A percentile compares a stretch with the other conserved stretches of the same genome.
phyloP scores from a whole-genome alignment of 2,888 invertebrate genomes.

The Pristionchus entomophagus region DNA sequence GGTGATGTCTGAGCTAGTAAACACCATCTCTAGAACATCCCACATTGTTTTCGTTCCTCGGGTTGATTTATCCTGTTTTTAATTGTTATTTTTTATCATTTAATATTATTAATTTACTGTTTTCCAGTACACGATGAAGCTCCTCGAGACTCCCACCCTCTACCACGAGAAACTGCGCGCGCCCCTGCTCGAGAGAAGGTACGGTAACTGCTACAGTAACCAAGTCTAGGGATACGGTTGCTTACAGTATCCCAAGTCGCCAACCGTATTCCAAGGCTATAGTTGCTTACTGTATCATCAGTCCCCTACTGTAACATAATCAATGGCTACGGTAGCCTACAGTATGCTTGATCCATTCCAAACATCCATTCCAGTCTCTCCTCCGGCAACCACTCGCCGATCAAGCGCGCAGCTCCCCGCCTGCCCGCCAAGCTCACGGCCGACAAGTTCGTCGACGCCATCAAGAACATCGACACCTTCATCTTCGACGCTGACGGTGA shows the following conservation, averaged over 20 bases:
- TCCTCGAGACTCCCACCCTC: constrained; percentile 34
- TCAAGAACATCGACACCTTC: too few species aligned
- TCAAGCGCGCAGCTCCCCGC: constrained; percentile 7
- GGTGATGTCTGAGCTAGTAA: too few species aligned
- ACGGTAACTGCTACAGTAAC: background rate
- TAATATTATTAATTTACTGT: background rate
- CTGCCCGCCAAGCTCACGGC: constrained; percentile 52
- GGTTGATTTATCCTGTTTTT: too few species aligned
- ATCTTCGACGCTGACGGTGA: constrained; percentile 74
- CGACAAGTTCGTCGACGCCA: constrained; percentile 56
- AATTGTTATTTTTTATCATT: background rate
- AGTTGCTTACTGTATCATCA: too few species aligned
- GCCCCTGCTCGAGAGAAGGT: constrained; percentile 44
- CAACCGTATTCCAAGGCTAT: too few species aligned
- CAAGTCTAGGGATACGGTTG: too few species aligned
- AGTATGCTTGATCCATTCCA: too few species aligned
- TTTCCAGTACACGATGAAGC: constrained; percentile 38
- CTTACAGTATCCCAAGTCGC: too few species aligned
- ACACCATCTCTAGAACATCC: too few species aligned
- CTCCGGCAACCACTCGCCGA: background rate
- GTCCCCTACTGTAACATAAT: too few species aligned
- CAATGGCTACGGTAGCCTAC: too few species aligned
- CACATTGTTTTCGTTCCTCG: too few species aligned
- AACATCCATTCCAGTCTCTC: constrained; percentile 34
- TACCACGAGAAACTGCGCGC: constrained; percentile 43